Conservation (phyloP, 2,888 invertebrate species). For the Sericinus montela region DNA sequence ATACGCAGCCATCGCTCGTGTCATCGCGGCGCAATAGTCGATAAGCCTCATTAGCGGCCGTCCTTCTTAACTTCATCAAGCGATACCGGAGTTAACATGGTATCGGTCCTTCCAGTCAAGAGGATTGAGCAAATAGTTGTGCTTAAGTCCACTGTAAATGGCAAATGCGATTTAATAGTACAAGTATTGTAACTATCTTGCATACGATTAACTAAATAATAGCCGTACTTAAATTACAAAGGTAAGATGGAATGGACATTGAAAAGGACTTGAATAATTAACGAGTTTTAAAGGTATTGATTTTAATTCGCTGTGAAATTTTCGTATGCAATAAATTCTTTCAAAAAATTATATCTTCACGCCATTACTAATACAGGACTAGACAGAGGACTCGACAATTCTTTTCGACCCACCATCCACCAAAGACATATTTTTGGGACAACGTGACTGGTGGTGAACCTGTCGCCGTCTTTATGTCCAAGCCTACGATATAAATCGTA, state of each 20-base stretch:
- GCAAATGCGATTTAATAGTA: conserved; percentile 18
- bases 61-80: conserved; percentile 59
- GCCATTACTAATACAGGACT: no score
- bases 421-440: no score
- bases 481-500: no score
- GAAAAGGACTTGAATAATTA: no score
- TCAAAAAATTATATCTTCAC: no score
- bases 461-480: no score
- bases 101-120: conserved; percentile 7
- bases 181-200: conserved; percentile 16
- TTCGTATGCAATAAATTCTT: no score
- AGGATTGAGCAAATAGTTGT: conserved; percentile 17
- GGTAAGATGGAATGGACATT: background rate
- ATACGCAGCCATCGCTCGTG: conserved; percentile 61
- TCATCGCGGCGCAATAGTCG: conserved; percentile 51
- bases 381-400: no score
- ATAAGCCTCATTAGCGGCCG: conserved; percentile 71
- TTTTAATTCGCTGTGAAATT: no score
- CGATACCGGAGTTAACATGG: conserved; percentile 31
- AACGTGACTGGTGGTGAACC: no score
- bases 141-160: conserved; percentile 12
- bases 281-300: no score
- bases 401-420: no score
- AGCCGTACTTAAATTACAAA: conserved; percentile 8
- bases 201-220: conserved; percentile 16